Evolutionary conservation across 2,113 vertebrate species (phyloP).

Genomic region (Anarrhichthys ocellatus): DNA sequence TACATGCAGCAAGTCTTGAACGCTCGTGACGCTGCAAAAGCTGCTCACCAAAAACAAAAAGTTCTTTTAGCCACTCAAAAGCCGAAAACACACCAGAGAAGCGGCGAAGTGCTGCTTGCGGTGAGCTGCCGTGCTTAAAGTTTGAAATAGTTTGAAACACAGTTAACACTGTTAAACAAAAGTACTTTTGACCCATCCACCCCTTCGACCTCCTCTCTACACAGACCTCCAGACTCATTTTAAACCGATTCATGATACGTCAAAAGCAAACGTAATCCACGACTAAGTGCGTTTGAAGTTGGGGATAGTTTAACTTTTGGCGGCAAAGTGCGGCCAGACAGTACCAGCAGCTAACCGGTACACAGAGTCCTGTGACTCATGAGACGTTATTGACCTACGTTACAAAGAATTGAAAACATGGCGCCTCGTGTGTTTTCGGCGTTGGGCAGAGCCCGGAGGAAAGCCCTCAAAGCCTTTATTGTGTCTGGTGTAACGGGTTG

Average conservation of each 20-base stretch:
- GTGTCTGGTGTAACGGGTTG: background rate
- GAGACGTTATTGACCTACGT: background rate
- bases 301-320: too few relatives aligned
- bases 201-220: background rate
- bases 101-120: background rate
- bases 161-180: background rate
- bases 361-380: too few relatives aligned
- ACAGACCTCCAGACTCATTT: background rate
- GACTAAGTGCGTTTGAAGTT: too few relatives aligned
- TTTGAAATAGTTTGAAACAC: background rate
- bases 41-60: background rate
- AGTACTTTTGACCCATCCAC: too few relatives aligned
- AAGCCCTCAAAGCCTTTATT: background rate
- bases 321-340: too few relatives aligned
- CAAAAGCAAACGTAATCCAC: too few relatives aligned
- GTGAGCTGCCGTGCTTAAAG: background rate
- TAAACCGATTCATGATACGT: too few relatives aligned
- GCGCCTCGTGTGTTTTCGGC: too few relatives aligned
- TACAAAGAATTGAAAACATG: too few relatives aligned
- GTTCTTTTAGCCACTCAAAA: background rate
- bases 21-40: background rate
- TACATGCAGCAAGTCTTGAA: background rate
- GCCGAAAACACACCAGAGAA: background rate
- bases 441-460: background rate
- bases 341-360: too few relatives aligned